phyloP scores from a whole-genome alignment of 2,113 vertebrate species.

The Grantiella picta region DNA sequence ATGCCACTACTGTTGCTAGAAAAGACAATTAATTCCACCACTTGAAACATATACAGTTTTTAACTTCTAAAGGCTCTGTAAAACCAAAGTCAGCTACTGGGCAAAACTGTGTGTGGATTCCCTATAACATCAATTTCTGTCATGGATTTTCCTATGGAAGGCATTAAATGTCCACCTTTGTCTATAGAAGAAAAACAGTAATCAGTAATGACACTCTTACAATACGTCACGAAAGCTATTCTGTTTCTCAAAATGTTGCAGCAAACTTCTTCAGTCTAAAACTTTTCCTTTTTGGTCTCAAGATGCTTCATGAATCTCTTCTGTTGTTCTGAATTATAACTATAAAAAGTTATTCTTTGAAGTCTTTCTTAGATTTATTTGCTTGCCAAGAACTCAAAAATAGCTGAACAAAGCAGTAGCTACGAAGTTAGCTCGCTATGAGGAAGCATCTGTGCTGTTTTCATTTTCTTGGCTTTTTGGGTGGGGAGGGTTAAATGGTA shows the following conservation, averaged over 20 bases:
- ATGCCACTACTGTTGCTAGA: background rate
- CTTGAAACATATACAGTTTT: background rate
- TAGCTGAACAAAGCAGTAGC: constrained; percentile 10
- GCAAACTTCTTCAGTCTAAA: background rate
- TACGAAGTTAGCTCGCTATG: background rate
- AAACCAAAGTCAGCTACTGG: background rate
- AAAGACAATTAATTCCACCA: background rate
- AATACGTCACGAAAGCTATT: background rate
- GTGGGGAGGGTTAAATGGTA: background rate
- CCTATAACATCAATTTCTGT: background rate
- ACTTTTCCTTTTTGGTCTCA: background rate
- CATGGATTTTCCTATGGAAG: background rate
- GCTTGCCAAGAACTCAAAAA: constrained; percentile 40
- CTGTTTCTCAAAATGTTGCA: background rate
- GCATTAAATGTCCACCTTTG: background rate
- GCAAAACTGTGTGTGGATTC: background rate
- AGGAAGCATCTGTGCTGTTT: constrained; percentile 18
- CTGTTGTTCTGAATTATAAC: background rate
- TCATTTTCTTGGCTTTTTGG: constrained; percentile 23
- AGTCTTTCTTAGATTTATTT: constrained; percentile 11
- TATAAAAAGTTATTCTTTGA: constrained; percentile 31
- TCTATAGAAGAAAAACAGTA: background rate
- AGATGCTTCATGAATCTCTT: constrained; percentile 1
- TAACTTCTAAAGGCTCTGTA: background rate
- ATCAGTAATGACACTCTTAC: background rate